phyloP scores from a whole-genome alignment of 2,113 vertebrate species.

The Lynx canadensis region DNA sequence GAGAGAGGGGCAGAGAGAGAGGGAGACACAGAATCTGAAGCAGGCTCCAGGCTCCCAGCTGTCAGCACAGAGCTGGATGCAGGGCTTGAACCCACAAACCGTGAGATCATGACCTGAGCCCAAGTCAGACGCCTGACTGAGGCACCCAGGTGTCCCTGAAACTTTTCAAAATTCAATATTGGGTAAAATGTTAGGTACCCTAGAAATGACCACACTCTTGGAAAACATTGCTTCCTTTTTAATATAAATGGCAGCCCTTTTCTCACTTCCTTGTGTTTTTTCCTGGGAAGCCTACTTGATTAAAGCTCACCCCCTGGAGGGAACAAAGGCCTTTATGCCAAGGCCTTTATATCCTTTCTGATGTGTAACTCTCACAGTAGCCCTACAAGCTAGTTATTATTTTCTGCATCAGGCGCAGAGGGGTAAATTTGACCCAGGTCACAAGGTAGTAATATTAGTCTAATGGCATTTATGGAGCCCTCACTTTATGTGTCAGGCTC shows the following conservation, averaged over 20 bases:
- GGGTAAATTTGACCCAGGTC: conserved; percentile 1
- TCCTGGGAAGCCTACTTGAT: not conserved
- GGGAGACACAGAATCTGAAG: too few relatives aligned
- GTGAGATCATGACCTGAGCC: too few relatives aligned
- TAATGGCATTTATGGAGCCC: not conserved
- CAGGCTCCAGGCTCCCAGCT: too few relatives aligned
- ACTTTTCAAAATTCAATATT: conserved; percentile 22
- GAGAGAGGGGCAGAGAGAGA: too few relatives aligned
- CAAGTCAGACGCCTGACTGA: too few relatives aligned
- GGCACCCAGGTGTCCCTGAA: not conserved
- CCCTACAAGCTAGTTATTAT: conserved; percentile 15
- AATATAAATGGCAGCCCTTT: not conserved
- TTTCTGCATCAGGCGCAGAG: not conserved
- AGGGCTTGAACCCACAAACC: too few relatives aligned
- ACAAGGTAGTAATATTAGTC: not conserved
- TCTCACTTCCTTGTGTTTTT: not conserved
- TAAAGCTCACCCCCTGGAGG: not conserved
- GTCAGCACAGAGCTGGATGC: too few relatives aligned
- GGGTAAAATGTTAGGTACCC: too few relatives aligned
- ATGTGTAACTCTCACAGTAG: not conserved
- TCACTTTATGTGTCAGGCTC: not conserved
- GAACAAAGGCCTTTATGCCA: not conserved
- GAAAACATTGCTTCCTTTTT: not conserved
- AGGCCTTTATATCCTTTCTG: not conserved
- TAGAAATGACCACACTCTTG: not conserved